Base-by-base conservation (phyloP, 2,797 vertebrate genomes). In the Tarsius wallacei region DNA sequence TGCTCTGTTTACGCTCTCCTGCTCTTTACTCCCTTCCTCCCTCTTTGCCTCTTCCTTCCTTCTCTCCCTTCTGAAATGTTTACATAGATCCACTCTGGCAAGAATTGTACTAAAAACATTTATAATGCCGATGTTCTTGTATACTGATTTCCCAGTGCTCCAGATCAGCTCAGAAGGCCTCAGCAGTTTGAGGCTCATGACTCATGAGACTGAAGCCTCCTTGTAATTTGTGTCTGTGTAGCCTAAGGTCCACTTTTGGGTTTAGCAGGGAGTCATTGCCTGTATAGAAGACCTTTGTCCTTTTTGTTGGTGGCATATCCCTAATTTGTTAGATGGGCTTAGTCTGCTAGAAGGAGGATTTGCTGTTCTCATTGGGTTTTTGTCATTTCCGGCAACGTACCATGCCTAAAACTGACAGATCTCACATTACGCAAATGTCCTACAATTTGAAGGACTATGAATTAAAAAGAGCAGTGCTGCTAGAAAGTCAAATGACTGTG, bases 151-250 rank as follows among this genome's bases (percentile, higher is more conserved):
- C 66, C 77, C 55, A 63, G 55, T 31, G 36, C 16, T 85, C 55
- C 74, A 28, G 66, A 36, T 94, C 33, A 76, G 17, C 59, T 90
- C 74, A 71, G 70, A 88, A 89, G 22, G 71, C 17, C 28, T 61
- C 55, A 33, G n/a, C 31, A 81, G 95, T 92, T 93, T 71, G 47
- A 76, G 57, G 24, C 71, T 81, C 66, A 63, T 14, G 28, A 90
- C 47, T 51, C 21, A 42, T 47, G 33, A 68, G n/a, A 84, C 51
- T 59, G 19, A 93, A 81, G 13, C 89, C 85, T 88, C 51, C 42
- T 64, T 84, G 7, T 61, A n/a, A 4, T 73, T 55, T 95, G 9
- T 17, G 2, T 95, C 53, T 94, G 17, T 87, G 16, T 42, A 71
- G 2, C 22, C 70, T 63, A 21, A 64, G 63, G 53, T 70, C 49